A percentile compares a stretch with the other conserved stretches of the same genome.
Conservation (phyloP, 2,113 vertebrate genomes). For the Eidolon helvum region DNA sequence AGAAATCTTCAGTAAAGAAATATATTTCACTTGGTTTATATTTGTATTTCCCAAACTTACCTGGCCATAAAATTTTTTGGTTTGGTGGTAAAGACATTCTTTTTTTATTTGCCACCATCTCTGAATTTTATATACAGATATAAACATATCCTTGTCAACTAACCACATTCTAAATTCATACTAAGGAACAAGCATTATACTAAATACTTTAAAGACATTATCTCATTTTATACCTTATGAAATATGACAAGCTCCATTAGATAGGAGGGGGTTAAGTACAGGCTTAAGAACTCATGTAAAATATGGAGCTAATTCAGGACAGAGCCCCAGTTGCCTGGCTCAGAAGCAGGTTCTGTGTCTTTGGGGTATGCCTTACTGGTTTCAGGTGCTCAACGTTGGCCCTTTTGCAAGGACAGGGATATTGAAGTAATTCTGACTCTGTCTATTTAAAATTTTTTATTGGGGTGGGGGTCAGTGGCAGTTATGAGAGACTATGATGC, state of each 20-base stretch:
- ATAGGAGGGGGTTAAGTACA: background rate
- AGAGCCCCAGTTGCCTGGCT: background rate
- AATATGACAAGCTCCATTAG: background rate
- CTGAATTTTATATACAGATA: background rate
- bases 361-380: background rate
- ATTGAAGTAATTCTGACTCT: background rate
- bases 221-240: background rate
- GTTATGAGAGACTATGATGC: background rate
- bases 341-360: background rate
- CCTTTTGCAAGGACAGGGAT: background rate
- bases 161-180: background rate
- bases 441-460: background rate
- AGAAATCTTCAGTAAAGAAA: background rate
- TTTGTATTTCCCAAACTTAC: background rate
- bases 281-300: background rate
- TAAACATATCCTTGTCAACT: background rate
- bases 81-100: background rate
- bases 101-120: background rate
- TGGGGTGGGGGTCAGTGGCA: background rate
- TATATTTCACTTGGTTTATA: conserved; percentile 1
- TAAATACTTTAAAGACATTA: background rate
- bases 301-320: background rate
- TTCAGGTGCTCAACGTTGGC: background rate
- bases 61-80: background rate
- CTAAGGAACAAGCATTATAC: background rate